Evolutionary conservation across 2,888 invertebrate genomes (phyloP).

Genomic region (Rhagophthalmus giganteus): DNA sequence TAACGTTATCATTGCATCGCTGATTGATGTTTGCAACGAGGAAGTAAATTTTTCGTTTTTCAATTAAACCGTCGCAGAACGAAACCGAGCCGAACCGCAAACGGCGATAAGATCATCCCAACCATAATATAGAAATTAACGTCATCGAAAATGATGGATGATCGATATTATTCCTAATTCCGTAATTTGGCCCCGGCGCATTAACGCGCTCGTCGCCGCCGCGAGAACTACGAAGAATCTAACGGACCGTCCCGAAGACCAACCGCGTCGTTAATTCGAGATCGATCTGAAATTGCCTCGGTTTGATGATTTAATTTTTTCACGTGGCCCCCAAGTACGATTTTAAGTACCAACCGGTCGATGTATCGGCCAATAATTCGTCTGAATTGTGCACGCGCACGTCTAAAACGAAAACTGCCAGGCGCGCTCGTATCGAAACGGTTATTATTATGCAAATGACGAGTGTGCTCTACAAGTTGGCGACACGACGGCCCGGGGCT

Average conservation of each 20-base stretch:
- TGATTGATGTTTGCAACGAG: constrained; percentile 22
- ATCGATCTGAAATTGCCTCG: constrained; percentile 7
- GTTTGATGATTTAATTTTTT: constrained; percentile 9
- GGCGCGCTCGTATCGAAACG: constrained; percentile 28
- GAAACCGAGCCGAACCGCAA: no score
- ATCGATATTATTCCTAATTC: constrained; percentile 11
- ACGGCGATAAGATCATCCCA: no score
- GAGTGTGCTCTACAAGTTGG: constrained; percentile 4
- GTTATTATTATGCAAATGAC: constrained; percentile 35
- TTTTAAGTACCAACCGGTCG: constrained; percentile 14
- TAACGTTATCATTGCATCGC: constrained; percentile 40
- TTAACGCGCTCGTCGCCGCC: constrained; percentile 8
- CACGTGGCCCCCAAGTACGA: constrained; percentile 3
- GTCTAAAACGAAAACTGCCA: constrained; percentile 28
- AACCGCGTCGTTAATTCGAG: constrained; percentile 9
- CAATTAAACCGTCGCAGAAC: no score
- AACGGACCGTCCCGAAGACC: constrained; percentile 1
- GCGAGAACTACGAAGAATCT: background rate
- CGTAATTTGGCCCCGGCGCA: constrained; percentile 14
- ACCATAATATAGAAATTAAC: constrained; percentile 28
- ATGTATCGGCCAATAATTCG: constrained; percentile 21
- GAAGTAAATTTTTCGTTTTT: background rate
- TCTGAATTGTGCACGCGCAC: constrained; percentile 21
- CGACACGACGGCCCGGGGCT: constrained; percentile 22
- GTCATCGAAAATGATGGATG: constrained; percentile 26